These are phyloP conservation scores for Ictidomys tridecemlineatus DNA, from an alignment of 2,113 vertebrate species.

Conservation along the genomic window DNA sequence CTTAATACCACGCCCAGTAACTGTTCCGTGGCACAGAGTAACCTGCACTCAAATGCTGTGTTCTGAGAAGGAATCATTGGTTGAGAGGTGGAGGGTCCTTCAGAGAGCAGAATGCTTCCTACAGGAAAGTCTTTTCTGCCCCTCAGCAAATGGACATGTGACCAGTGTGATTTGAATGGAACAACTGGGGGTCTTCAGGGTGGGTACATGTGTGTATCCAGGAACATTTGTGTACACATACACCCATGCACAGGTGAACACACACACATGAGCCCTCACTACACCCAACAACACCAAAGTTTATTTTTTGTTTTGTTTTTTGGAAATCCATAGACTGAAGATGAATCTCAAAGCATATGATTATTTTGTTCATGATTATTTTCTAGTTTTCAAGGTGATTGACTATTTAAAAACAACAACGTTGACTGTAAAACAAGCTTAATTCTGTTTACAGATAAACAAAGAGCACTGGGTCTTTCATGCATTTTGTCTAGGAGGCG, in stretches of 20 bases:
- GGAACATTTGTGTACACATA: accelerated
- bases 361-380: slow-evolving; percentile 19
- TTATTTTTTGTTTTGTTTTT: not conserved
- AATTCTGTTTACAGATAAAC: slow-evolving; percentile 20
- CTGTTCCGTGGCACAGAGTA: not conserved
- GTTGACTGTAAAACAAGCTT: not conserved
- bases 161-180: not conserved
- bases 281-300: not conserved
- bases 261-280: not conserved
- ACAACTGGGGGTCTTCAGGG: not conserved
- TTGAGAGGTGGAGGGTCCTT: not conserved
- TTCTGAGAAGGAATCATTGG: not conserved
- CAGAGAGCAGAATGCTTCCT: not conserved
- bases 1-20: not conserved
- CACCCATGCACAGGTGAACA: not conserved
- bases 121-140: not conserved
- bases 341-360: not conserved
- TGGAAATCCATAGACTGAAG: not conserved
- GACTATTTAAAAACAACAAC: not conserved
- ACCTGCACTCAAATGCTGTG: not conserved
- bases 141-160: not conserved
- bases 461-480: not conserved
- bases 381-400: slow-evolving; percentile 50
- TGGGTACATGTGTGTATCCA: not conserved
- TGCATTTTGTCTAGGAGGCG: not conserved